Base-by-base conservation (phyloP, 2,113 vertebrate species). In the Psilopogon haemacephalus region DNA sequence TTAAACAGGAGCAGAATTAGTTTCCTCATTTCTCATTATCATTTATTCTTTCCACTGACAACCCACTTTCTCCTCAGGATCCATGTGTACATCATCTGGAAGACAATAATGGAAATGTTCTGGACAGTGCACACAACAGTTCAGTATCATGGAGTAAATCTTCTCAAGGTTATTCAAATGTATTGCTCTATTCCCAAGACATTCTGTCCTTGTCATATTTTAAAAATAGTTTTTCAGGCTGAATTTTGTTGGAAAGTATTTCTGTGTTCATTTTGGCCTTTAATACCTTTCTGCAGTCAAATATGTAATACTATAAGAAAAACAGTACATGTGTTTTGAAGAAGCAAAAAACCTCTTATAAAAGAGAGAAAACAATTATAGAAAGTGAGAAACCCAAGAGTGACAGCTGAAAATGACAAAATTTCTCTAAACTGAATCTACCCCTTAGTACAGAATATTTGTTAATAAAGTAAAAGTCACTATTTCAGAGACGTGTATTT, bases 121-220 rank as follows among this genome's bases (percentile, higher is more conserved):
- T 79, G 76, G 76, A 95, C 85, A 67, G 38, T 85, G n/a, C 38
- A 42, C 86, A 93, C 59, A 48, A 84, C 63, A 94, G 92, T 87
- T 94, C 95, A 88, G 78, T 95, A 94, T 95, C 85, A 88, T 46
- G 55, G 54, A 84, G 62, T 68, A 78, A 58, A 35, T 86, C 21
- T 76, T 95, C 75, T 91, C 88, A 94, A 93, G 80, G 95, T 96
- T 93, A 63, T 23, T 48, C 20, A 81, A 90, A 64, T 72, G 37
- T 89, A 71, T 86, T 92, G 89, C 44, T 92, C 27, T 62, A 28
- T 10, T 32, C 86, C 30, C 30, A 73, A 70, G 14, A 33, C 7
- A 20, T 48, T 80, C 24, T 70, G 46, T 93, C 68, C 15, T 56
- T 4, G 54, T 88, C 14, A 59, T 54, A 38, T 80, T 93, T 93